Base-by-base conservation (phyloP, 2,113 vertebrate species). In the Hassar affinis region DNA sequence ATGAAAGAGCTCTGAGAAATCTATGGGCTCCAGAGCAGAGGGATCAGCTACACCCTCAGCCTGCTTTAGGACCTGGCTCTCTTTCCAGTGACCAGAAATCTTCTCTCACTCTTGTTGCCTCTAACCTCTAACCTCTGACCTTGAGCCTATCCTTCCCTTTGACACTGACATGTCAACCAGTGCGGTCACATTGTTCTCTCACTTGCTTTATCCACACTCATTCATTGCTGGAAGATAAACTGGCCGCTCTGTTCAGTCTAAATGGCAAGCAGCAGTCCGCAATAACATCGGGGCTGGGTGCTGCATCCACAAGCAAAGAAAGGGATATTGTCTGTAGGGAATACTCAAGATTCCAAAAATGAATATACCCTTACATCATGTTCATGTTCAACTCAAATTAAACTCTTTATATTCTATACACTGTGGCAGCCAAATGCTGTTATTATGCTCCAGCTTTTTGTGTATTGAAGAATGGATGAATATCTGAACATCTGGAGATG, bases 151-250 rank as follows among this genome's bases (percentile, higher is more conserved):
- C 78, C 78, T 87, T 66, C 82, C 74, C 68, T 74, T 78, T 78
- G 79, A 74, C 72, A 79, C 79, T 78, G 47, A 66, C 64, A 79
- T 79, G 80, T 85, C 83, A 81, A 78, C 74, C 85, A 76, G 56
- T 84, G 74, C 51, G 75, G 84, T 74, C 81, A 84, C 66, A 81
- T 62, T 85, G 86, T 85, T 86, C 56, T 72, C 71, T 85, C 20
- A 25, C 71, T 84, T 35, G 49, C 77, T 80, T 87, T 83, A 57
- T 81, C 84, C 30, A 49, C 30, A 25, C 78, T 82, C 47, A 59
- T 76, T 87, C 61, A 71, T 83, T 35, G 78, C 30, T 69, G 69
- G 69, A 83, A 83, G 54, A 83, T 71, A 51, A 84, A 85, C 72
- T 59, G 76, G 74, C 33, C 18, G 54, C 82, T 64, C 79, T 88